Base-by-base conservation (phyloP, 2,113 vertebrate genomes). In the Nothocercus julius region DNA sequence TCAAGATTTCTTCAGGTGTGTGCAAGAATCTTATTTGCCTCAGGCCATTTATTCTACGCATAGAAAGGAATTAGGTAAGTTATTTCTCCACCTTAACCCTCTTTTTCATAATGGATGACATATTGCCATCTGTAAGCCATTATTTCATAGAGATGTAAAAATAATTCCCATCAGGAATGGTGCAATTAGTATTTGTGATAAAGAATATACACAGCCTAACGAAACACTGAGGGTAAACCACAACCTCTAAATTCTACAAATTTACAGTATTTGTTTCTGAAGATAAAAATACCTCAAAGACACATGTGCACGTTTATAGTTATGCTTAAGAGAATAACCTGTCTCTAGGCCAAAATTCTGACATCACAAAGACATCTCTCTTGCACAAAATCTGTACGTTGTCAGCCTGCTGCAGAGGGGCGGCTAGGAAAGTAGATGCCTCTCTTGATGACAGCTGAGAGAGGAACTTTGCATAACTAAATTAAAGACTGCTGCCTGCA, bases 241-340 rank as follows among this genome's bases (percentile, higher is more conserved):
- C 83, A 62, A 28, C 40, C 81, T 79, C 92, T 73, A 76, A 92
- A 92, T 84, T 77, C 92, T 45, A 86, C 1, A 2, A 95, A 82
- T 73, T 86, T 79, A 91, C 72, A 95, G 77, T 14, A 92, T 86
- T 96, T 94, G 90, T 93, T 95, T 51, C 91, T 92, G 5, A 20
- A 91, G 91, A 93, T 81, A 96, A 96, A 96, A 96, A 94, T 91
- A 93, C 32, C 86, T 82, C 45, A 66, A 96, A 95, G 78, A 92
- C 59, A 74, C 93, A 74, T 36, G 54, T 75, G 69, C 44, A 75
- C 82, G 88, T 74, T 90, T 89, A 93, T 90, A 82, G 90, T 74
- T 93, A 87, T 73, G 89, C 82, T 95, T 87, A 82, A 90, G 85
- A 96, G 92, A 79, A 87, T 14, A 89, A 92, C 78, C 82, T 81